These are phyloP conservation scores for Epizoanthus illoricatus DNA, from an alignment of 92 coral and sea anemone genomes.

Conservation along the genomic window DNA sequence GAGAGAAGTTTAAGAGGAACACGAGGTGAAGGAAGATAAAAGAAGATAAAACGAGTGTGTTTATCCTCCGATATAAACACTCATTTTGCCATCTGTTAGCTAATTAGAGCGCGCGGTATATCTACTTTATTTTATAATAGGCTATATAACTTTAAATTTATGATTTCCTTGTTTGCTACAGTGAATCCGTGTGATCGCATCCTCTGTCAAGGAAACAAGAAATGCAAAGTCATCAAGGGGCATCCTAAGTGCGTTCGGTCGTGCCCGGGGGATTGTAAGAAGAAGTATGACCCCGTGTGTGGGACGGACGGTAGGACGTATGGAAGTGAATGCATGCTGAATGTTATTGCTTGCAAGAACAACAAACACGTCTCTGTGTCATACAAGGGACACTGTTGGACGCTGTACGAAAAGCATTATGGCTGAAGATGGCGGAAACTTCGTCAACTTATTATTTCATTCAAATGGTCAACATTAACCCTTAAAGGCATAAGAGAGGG, in stretches of 20 bases:
- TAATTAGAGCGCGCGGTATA: no score
- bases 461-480: no score
- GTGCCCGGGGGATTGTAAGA: background rate
- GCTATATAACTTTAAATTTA: no score
- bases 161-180: background rate
- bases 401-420: background rate
- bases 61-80: no score
- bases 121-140: no score
- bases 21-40: no score
- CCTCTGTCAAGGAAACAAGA: background rate
- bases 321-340: constrained; percentile 3
- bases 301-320: constrained; percentile 7
- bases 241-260: background rate
- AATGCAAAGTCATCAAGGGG: background rate
- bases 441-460: no score
- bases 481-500: no score
- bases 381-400: background rate
- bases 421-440: background rate
- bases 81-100: no score
- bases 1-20: no score
- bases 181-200: background rate
- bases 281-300: background rate
- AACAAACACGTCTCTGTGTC: background rate
- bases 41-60: no score
- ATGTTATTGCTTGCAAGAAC: constrained; percentile 3